Conservation (phyloP, 2,888 invertebrate species). For the Drosophila pseudotakahashii region DNA sequence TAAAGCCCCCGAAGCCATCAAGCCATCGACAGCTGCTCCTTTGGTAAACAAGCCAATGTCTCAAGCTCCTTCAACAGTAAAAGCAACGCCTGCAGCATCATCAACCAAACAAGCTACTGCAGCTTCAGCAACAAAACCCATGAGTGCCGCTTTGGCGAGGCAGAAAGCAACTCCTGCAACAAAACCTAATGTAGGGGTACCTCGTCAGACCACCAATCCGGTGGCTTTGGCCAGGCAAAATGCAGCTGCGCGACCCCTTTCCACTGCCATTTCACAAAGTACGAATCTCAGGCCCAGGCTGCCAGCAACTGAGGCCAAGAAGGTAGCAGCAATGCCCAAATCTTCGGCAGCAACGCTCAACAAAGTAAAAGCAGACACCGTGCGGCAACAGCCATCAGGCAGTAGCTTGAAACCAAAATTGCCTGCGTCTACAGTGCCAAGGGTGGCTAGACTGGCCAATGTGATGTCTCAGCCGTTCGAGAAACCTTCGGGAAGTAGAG, state of each 20-base stretch:
- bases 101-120: background rate
- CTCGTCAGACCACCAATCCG: background rate
- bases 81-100: background rate
- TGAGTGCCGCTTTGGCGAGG: background rate
- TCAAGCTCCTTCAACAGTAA: background rate
- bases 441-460: conserved; percentile 12
- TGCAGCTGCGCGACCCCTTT: background rate
- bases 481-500: conserved; percentile 3
- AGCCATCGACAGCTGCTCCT: background rate
- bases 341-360: background rate
- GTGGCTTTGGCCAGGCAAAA: conserved; percentile 6
- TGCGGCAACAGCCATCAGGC: background rate
- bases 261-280: background rate
- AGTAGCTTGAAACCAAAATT: background rate
- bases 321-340: background rate
- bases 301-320: background rate
- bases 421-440: background rate
- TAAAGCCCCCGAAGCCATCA: background rate
- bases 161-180: background rate
- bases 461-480: conserved; percentile 43
- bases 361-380: background rate
- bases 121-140: background rate
- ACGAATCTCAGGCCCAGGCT: background rate
- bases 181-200: background rate
- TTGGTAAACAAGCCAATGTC: background rate